These are phyloP conservation scores for Microtus oregoni DNA, from an alignment of 2,113 vertebrate genomes.

Conservation along the genomic window DNA sequence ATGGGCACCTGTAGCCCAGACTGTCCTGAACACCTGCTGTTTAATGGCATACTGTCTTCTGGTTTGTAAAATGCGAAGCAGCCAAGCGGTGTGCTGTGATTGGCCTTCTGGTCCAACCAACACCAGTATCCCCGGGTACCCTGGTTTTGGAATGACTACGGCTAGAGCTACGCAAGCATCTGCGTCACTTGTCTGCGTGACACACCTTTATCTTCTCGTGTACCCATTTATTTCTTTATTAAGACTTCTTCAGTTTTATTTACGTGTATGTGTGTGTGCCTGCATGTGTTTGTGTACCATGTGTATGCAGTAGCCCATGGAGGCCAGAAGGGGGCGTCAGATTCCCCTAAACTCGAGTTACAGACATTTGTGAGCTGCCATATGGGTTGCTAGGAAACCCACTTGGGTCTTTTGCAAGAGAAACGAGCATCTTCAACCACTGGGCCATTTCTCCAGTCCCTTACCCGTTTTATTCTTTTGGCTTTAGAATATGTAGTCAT, in stretches of 20 bases:
- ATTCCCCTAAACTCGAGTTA: neutral
- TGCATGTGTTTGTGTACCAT: neutral
- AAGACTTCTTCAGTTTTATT: neutral
- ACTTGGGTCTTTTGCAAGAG: neutral
- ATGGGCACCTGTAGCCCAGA: neutral
- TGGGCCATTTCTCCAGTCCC: no score
- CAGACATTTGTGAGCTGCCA: neutral
- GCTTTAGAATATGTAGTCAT: neutral
- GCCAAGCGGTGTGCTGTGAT: accelerated
- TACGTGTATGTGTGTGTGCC: neutral
- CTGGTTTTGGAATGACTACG: accelerated
- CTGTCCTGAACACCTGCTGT: neutral
- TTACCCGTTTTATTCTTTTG: neutral
- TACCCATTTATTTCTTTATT: neutral
- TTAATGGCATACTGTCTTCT: neutral
- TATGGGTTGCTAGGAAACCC: neutral
- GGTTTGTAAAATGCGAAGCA: neutral
- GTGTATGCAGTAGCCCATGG: neutral
- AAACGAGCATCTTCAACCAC: neutral
- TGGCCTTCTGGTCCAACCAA: no score
- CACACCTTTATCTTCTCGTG: neutral
- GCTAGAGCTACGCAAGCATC: accelerated
- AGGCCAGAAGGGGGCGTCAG: neutral
- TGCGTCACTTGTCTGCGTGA: neutral
- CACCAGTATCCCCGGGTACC: neutral